phyloP scores from a whole-genome alignment of 2,797 vertebrate species.

The Spheniscus humboldti region DNA sequence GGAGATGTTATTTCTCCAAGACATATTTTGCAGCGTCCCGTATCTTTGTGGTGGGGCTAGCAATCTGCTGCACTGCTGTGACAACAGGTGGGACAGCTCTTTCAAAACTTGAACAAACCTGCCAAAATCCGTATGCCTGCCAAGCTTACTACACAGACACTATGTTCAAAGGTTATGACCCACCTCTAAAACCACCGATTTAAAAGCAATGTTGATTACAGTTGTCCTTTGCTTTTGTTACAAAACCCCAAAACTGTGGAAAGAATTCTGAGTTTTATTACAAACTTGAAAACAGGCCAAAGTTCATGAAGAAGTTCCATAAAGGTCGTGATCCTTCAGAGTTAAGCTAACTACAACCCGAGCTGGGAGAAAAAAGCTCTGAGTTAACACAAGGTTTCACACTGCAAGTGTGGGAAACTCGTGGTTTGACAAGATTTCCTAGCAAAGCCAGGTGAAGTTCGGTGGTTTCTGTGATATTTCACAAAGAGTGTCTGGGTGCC shows the following conservation, averaged over 20 bases:
- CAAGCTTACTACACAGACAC: background rate
- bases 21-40: background rate
- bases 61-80: background rate
- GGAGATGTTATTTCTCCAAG: background rate
- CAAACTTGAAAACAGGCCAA: background rate
- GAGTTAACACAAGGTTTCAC: background rate
- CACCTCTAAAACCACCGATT: background rate
- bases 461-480: conserved; percentile 17
- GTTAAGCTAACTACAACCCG: background rate
- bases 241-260: background rate
- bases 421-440: background rate
- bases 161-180: background rate
- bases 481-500: background rate
- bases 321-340: background rate
- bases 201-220: background rate
- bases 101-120: background rate
- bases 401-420: background rate
- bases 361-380: background rate
- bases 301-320: background rate
- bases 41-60: background rate
- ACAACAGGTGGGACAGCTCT: conserved; percentile 15
- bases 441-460: conserved; percentile 43
- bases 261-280: background rate
- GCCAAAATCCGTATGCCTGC: background rate
- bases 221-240: background rate